These are phyloP conservation scores for Bryconaethiops microstoma DNA, from an alignment of 2,797 vertebrate genomes.

Conservation along the genomic window DNA sequence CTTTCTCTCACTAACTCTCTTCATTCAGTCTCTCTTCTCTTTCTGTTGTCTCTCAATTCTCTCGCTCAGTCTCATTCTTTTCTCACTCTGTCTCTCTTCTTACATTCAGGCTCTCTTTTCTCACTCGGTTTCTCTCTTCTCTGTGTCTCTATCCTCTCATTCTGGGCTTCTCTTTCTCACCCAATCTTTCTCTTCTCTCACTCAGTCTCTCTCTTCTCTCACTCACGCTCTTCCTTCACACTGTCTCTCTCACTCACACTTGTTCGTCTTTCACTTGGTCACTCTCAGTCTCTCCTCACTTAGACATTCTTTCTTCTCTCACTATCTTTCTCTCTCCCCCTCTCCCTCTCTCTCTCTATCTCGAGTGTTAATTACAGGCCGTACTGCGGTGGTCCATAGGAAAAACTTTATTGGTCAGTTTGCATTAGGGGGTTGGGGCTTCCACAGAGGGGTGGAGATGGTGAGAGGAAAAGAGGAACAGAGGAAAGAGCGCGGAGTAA, in stretches of 20 bases:
- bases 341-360: no score
- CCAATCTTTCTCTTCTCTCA: no score
- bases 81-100: neutral
- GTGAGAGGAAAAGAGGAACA: conserved; percentile 46
- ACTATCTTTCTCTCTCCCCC: neutral
- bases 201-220: no score
- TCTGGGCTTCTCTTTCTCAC: no score
- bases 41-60: neutral
- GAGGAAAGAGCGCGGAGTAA: conserved; percentile 43
- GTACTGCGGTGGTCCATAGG: conserved; percentile 61
- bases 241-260: no score
- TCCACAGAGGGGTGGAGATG: conserved; percentile 24
- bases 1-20: neutral
- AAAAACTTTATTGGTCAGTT: conserved; percentile 70
- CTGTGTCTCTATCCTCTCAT: neutral
- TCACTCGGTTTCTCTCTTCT: neutral
- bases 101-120: neutral
- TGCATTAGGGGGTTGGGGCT: conserved; percentile 61
- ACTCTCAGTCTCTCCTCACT: no score
- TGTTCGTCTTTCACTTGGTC: no score
- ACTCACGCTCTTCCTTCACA: no score
- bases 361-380: neutral
- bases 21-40: neutral
- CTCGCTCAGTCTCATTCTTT: neutral
- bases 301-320: no score